These are phyloP conservation scores for Myiozetetes cayanensis DNA, from an alignment of 2,113 vertebrate genomes.

Conservation along the genomic window DNA sequence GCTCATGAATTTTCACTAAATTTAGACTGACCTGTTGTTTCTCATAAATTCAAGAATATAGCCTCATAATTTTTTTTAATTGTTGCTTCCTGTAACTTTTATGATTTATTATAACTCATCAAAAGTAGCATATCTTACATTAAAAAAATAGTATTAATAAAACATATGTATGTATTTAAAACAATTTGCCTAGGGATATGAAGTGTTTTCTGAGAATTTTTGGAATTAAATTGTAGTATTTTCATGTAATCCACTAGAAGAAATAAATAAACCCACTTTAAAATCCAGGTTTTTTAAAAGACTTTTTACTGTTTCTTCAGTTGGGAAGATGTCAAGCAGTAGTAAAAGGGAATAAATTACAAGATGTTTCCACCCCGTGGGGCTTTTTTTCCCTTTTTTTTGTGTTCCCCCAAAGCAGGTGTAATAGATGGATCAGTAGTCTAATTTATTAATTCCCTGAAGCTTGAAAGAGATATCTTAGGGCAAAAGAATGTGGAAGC, in stretches of 20 bases:
- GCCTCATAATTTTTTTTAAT: neutral
- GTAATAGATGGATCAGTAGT: conserved; percentile 28
- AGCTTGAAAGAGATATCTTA: conserved; percentile 43
- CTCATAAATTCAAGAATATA: neutral
- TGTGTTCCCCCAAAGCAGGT: neutral
- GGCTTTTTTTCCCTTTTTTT: neutral
- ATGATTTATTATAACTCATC: neutral
- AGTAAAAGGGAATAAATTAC: neutral
- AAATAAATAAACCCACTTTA: neutral
- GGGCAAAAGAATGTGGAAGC: conserved; percentile 15
- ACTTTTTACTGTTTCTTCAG: neutral
- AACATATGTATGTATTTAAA: neutral
- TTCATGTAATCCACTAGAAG: neutral
- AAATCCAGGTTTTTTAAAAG: neutral
- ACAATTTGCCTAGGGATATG: neutral
- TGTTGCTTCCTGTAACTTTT: neutral
- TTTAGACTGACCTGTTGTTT: neutral
- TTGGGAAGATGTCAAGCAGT: neutral
- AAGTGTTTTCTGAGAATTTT: neutral
- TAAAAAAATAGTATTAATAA: neutral
- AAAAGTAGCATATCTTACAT: neutral
- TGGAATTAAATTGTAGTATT: neutral
- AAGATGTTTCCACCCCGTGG: neutral
- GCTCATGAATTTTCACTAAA: neutral
- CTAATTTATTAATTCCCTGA: conserved; percentile 56